These are phyloP conservation scores for Chrysodeixis includens DNA, from an alignment of 2,888 invertebrate genomes.

Conservation along the genomic window DNA sequence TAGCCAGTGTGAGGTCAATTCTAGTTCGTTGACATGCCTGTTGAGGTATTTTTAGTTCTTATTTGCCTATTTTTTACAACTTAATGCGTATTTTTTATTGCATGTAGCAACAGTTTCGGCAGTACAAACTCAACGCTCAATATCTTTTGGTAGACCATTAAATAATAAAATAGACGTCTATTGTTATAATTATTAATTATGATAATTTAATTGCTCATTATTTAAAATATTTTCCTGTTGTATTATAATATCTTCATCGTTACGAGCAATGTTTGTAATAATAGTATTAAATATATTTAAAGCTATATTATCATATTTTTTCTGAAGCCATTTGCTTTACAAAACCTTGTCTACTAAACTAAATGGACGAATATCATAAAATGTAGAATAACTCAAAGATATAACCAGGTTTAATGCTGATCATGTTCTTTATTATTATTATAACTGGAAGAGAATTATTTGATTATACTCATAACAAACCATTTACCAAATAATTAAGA, in stretches of 20 bases:
- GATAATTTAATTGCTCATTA: neutral
- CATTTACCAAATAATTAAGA: neutral
- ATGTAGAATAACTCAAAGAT: neutral
- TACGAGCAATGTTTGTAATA: neutral
- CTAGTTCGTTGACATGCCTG: slow-evolving; percentile 53
- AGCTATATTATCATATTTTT: neutral
- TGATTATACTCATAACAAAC: neutral
- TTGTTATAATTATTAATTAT: neutral
- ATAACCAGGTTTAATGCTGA: neutral
- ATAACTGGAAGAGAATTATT: neutral
- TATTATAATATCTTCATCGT: neutral
- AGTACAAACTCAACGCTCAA: too few relatives aligned
- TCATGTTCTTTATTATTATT: neutral
- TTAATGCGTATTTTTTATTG: slow-evolving; percentile 10
- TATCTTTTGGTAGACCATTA: too few relatives aligned
- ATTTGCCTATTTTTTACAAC: slow-evolving; percentile 20
- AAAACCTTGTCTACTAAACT: neutral
- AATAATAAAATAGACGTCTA: neutral
- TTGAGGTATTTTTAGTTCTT: slow-evolving; percentile 39
- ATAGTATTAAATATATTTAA: neutral
- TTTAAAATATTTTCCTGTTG: neutral
- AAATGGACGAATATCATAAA: neutral
- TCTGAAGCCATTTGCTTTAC: neutral
- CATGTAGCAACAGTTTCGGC: neutral
- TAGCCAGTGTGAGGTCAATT: slow-evolving; percentile 51